A percentile compares a stretch with the other conserved stretches of the same genome.
phyloP scores from a whole-genome alignment of 2,797 vertebrate species.

The Tenualosa thibaudeaui region DNA sequence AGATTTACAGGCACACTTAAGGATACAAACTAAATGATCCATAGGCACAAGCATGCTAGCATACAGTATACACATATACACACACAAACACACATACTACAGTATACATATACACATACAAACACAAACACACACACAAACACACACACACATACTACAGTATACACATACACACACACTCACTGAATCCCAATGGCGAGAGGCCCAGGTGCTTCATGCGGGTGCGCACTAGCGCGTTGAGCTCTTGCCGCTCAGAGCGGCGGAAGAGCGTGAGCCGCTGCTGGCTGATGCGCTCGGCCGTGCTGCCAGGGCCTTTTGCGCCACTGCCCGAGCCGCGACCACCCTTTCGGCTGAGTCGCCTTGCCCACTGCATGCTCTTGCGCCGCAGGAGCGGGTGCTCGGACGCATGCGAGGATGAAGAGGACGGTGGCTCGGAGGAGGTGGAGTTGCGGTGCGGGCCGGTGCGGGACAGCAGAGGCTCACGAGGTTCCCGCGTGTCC shows the following conservation, averaged over 20 bases:
- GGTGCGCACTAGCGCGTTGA: conserved; percentile 78
- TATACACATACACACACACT: conserved; percentile 48
- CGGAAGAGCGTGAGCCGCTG: conserved; percentile 81
- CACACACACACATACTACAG: neutral
- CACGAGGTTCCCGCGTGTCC: conserved; percentile 79
- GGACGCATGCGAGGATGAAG: conserved; percentile 72
- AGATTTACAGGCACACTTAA: neutral
- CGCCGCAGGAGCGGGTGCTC: conserved; percentile 82
- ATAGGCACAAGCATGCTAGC: neutral
- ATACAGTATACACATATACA: neutral
- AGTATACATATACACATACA: neutral
- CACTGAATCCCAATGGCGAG: conserved; percentile 81
- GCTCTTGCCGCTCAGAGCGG: conserved; percentile 83
- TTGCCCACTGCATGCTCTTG: conserved; percentile 87
- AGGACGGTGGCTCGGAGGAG: conserved; percentile 74
- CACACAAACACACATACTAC: neutral
- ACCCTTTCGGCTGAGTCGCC: conserved; percentile 80
- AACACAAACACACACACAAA: conserved; percentile 19
- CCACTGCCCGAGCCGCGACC: conserved; percentile 66
- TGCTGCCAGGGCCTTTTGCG: conserved; percentile 74
- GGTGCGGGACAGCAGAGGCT: conserved; percentile 73
- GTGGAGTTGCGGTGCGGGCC: conserved; percentile 80
- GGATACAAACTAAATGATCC: no score
- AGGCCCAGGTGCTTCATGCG: conserved; percentile 85
- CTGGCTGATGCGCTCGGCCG: conserved; percentile 81